A percentile compares a stretch with the other conserved stretches of the same genome.
phyloP scores from a whole-genome alignment of 1,140 invertebrate genomes.

The Triops longicaudatus region DNA sequence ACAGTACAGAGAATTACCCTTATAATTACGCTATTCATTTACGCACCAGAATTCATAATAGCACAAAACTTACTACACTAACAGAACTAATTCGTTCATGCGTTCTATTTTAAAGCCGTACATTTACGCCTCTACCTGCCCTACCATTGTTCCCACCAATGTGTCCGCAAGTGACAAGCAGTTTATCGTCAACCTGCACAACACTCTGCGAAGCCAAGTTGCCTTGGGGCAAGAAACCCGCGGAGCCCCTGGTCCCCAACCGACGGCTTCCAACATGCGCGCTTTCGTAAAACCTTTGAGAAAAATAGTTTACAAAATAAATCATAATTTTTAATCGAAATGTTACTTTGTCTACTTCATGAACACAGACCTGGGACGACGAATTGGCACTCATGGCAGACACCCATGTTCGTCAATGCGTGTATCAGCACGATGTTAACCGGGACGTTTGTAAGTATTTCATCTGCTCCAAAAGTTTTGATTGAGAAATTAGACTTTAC shows the following conservation, averaged over 20 bases:
- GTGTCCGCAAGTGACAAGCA: not conserved
- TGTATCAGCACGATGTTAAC: slow-evolving; percentile 19
- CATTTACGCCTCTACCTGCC: no score
- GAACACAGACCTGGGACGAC: slow-evolving; percentile 23
- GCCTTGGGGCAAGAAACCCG: slow-evolving; percentile 20
- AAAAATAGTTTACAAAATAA: not conserved
- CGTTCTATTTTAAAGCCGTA: no score
- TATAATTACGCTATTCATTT: no score
- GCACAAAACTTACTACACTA: no score
- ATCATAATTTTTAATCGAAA: no score
- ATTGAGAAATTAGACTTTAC: no score
- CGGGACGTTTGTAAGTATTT: slow-evolving; percentile 25
- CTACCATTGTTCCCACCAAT: no score
- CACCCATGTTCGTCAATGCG: slow-evolving; percentile 21
- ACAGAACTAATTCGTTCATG: no score
- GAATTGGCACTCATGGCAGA: slow-evolving; percentile 25
- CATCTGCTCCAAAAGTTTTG: no score
- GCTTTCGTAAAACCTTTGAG: slow-evolving; percentile 8
- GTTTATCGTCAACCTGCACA: slow-evolving; percentile 17
- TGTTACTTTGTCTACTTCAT: not conserved
- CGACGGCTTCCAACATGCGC: slow-evolving; percentile 23
- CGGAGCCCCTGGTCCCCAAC: slow-evolving; percentile 26
- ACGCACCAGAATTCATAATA: no score
- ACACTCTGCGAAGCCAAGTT: slow-evolving; percentile 8
- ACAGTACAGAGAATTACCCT: no score